Conservation (phyloP, 2,797 vertebrate species). For the Anabas testudineus region DNA sequence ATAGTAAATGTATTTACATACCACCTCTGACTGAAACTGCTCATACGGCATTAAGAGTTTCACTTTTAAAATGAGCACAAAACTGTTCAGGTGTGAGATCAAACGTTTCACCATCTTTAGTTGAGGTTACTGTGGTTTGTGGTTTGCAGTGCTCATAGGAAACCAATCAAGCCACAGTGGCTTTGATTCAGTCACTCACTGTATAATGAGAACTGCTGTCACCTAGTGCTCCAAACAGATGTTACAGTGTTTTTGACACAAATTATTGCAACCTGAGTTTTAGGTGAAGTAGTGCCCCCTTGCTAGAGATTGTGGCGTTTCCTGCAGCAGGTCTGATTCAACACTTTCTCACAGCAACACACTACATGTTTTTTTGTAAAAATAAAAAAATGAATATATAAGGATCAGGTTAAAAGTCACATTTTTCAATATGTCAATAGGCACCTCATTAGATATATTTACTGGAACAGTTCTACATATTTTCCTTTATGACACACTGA, state of each 20-base stretch:
- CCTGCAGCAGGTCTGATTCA: background rate
- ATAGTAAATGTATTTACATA: too few relatives aligned
- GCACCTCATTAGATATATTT: too few relatives aligned
- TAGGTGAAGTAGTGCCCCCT: background rate
- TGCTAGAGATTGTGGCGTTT: background rate
- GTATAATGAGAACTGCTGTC: conserved; percentile 26
- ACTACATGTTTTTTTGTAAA: background rate
- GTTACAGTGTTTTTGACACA: background rate
- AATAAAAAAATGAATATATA: background rate
- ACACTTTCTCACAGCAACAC: background rate
- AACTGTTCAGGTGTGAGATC: background rate
- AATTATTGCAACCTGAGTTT: background rate
- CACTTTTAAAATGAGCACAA: background rate
- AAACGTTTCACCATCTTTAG: background rate
- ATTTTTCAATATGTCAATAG: background rate
- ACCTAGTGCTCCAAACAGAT: conserved; percentile 14
- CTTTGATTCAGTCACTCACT: background rate
- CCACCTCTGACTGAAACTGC: too few relatives aligned
- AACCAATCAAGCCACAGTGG: conserved; percentile 6
- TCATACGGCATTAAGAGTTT: background rate
- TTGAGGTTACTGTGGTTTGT: conserved; percentile 41
- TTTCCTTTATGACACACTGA: background rate
- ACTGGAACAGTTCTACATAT: background rate
- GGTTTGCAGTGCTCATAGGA: background rate
- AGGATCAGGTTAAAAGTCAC: background rate